Percentiles rank a stretch among this genome's conserved stretches.
phyloP scores from a whole-genome alignment of 2,888 invertebrate genomes.

The Cynaeus angustus region DNA sequence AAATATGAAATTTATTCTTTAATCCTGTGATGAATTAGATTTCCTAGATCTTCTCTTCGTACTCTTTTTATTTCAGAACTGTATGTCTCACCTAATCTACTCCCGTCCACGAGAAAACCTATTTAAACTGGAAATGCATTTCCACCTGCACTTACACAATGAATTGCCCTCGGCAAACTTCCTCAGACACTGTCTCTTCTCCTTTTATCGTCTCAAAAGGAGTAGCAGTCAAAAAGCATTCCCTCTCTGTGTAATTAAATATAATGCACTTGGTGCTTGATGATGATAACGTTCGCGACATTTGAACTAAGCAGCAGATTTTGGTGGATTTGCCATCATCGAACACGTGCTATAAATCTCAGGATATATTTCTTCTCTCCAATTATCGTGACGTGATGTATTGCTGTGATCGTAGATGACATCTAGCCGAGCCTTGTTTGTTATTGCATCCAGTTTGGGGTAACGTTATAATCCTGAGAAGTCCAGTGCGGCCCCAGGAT shows the following conservation, averaged over 20 bases:
- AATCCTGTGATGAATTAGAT: too few relatives aligned
- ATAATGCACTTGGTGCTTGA: slow-evolving; percentile 14
- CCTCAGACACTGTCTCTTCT: not conserved
- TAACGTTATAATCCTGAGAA: slow-evolving; percentile 21
- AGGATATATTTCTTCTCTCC: slow-evolving; percentile 38
- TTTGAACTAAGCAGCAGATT: slow-evolving; percentile 7
- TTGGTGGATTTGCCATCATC: slow-evolving; percentile 11
- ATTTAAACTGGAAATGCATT: slow-evolving; percentile 1
- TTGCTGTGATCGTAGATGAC: slow-evolving; percentile 33
- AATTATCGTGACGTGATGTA: slow-evolving; percentile 40
- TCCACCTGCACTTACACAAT: slow-evolving; percentile 1
- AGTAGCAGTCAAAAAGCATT: slow-evolving; percentile 3
- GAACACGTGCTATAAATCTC: slow-evolving; percentile 31
- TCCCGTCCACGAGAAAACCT: slow-evolving; percentile 1
- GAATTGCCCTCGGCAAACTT: slow-evolving; percentile 1
- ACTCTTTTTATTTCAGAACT: not conserved
- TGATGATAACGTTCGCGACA: not conserved
- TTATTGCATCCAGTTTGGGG: slow-evolving; percentile 31
- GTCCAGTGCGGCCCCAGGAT: slow-evolving; percentile 19
- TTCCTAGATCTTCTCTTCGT: too few relatives aligned
- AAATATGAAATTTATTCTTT: too few relatives aligned
- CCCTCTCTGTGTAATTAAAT: slow-evolving; percentile 7
- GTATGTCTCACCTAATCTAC: not conserved
- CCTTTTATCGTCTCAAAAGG: not conserved
- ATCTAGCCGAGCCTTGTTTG: slow-evolving; percentile 34